phyloP scores from a whole-genome alignment of 2,113 vertebrate species.

The Anhinga rufa region DNA sequence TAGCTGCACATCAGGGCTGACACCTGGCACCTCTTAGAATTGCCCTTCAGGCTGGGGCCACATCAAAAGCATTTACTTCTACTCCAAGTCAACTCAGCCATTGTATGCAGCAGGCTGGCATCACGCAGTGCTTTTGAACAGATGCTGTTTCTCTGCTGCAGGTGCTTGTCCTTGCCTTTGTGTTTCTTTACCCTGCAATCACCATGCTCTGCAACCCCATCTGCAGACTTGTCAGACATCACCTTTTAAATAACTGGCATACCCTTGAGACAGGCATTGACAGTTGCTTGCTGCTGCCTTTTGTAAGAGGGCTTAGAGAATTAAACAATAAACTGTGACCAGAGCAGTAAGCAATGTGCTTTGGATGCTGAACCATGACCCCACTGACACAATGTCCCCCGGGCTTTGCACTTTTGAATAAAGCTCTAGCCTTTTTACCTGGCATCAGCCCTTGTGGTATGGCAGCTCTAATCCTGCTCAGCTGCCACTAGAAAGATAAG shows the following conservation, averaged over 20 bases:
- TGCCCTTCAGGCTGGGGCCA: background rate
- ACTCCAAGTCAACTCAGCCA: background rate
- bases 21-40: background rate
- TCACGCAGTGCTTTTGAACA: background rate
- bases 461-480: background rate
- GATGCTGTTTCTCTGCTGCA: background rate
- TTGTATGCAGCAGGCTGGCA: background rate
- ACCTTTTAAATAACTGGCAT: background rate
- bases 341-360: background rate
- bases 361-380: background rate
- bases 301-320: background rate
- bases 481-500: background rate
- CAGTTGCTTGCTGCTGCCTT: background rate
- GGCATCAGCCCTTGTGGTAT: background rate
- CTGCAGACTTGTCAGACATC: background rate
- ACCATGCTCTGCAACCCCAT: background rate
- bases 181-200: background rate
- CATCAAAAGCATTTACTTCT: background rate
- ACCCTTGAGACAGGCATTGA: background rate
- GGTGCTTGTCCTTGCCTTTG: background rate
- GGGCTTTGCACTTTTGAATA: background rate
- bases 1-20: background rate
- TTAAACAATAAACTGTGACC: background rate
- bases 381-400: background rate
- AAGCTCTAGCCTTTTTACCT: background rate